Evolutionary conservation across 2,113 vertebrate genomes (phyloP), one percentile per base, ranked within the genome.

Genomic region (Phrynocephalus versicolor): DNA sequence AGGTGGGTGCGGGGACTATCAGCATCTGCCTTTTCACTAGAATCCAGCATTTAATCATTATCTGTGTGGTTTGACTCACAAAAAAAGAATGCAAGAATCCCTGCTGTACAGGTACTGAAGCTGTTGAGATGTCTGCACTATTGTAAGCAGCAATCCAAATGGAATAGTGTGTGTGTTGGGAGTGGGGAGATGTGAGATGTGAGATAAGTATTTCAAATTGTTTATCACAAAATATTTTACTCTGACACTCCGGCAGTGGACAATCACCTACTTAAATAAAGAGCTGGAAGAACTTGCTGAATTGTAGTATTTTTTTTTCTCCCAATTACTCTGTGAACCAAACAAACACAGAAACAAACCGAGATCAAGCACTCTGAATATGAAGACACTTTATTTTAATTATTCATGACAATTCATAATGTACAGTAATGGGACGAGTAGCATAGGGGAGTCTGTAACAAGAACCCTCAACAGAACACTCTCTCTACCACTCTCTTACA

Each of bases 351-450:
- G 33, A 84, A 84, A 83, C 16, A 80, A 12, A 78, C 79, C 92
- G 88, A 89, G 89, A 91, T 91, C 81, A 91, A 60, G 85, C 58
- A 82, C 88, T 89, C 91, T 88, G 90, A 91, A 94, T 73, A 23
- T 72, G 37, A 87, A 37, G 67, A 87, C 87, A 85, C 74, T 90
- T 93, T 93, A 89, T 92, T 93, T 95, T 88, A 93, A 86, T 93
- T 89, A 84, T 94, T 83, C 74, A 86, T 81, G 91, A 91, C 90
- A 95, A 94, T 95, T 93, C 90, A 89, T 91, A 91, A 94, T 93
- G 67, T 83, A 79, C 75, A 79, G 81, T 83, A 87, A 82, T 79
- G 67, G 65, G 72, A 83, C 67, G 72, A 51, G 55, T 91, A 94
- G 86, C 85, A 81, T 72, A 75, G 82, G 88, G 85, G 87, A 93